phyloP scores from a whole-genome alignment of 1,140 invertebrate genomes.

The Sycophaga agraensis region DNA sequence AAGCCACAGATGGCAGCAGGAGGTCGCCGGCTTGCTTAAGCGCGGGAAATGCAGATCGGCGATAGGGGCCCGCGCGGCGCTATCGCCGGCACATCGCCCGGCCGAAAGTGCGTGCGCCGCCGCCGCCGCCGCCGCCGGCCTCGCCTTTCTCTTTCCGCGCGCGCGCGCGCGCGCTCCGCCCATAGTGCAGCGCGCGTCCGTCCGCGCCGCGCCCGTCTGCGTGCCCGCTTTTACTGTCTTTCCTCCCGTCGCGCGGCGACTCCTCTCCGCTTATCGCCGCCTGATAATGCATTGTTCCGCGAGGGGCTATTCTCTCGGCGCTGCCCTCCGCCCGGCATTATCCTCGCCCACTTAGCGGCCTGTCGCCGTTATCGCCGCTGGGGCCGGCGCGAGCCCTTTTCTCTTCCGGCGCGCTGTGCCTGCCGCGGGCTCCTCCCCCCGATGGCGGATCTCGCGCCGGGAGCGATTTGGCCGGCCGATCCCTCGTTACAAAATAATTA shows the following conservation, averaged over 20 bases:
- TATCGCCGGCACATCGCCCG: not conserved
- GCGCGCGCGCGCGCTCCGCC: not conserved
- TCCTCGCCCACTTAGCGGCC: too few relatives aligned
- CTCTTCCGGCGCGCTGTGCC: too few relatives aligned
- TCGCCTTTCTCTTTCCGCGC: not conserved
- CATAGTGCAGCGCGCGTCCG: not conserved
- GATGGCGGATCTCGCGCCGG: too few relatives aligned
- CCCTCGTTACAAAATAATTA: too few relatives aligned
- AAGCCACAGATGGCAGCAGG: conserved; percentile 49
- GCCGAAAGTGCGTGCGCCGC: not conserved
- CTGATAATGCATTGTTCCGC: conserved; percentile 8
- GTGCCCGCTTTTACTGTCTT: not conserved
- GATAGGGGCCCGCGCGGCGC: conserved; percentile 33
- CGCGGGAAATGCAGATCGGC: conserved; percentile 39
- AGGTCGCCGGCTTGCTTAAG: conserved; percentile 24
- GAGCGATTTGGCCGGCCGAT: too few relatives aligned
- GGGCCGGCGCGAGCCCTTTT: too few relatives aligned
- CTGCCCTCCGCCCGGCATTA: too few relatives aligned
- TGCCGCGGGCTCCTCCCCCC: too few relatives aligned
- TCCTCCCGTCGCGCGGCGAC: not conserved
- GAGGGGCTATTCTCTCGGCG: not conserved
- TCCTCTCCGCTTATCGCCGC: not conserved
- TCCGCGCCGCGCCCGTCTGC: not conserved
- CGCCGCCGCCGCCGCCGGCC: too few relatives aligned
- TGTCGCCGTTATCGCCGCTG: too few relatives aligned